phyloP scores from a whole-genome alignment of 2,113 vertebrate genomes.

The Aythya baeri region DNA sequence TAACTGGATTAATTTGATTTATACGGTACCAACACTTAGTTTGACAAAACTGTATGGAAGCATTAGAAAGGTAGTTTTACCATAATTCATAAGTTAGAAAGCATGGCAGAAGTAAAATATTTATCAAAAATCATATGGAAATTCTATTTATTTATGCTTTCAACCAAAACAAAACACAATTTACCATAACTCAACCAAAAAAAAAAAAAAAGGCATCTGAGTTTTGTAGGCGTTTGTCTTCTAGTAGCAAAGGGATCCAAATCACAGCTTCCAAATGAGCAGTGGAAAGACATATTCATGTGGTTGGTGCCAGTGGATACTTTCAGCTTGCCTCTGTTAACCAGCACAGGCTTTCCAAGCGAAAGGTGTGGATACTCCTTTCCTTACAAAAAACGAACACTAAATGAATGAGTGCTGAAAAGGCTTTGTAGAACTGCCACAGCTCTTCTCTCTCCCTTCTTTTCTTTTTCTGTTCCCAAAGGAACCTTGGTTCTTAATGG shows the following conservation, averaged over 20 bases:
- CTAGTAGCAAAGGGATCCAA: not conserved
- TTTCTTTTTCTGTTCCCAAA: not conserved
- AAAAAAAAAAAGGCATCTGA: not conserved
- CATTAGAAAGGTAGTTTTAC: not conserved
- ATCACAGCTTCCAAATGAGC: not conserved
- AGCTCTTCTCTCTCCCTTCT: not conserved
- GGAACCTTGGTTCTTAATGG: not conserved
- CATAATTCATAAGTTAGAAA: not conserved
- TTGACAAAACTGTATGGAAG: accelerated
- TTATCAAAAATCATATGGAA: not conserved
- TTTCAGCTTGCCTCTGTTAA: not conserved
- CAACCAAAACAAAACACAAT: not conserved
- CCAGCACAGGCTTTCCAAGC: not conserved
- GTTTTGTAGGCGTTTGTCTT: not conserved
- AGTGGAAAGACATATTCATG: not conserved
- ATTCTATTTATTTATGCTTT: not conserved
- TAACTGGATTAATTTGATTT: not conserved
- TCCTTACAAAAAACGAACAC: not conserved
- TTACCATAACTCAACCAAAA: not conserved
- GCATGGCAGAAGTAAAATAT: not conserved
- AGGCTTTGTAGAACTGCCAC: not conserved
- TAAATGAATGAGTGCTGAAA: not conserved
- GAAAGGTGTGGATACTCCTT: not conserved
- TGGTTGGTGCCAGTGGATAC: not conserved
- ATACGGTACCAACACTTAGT: not conserved